A percentile compares a stretch with the other conserved stretches of the same genome.
Conservation (phyloP, 2,113 vertebrate genomes). For the Telmatochromis sp. region DNA sequence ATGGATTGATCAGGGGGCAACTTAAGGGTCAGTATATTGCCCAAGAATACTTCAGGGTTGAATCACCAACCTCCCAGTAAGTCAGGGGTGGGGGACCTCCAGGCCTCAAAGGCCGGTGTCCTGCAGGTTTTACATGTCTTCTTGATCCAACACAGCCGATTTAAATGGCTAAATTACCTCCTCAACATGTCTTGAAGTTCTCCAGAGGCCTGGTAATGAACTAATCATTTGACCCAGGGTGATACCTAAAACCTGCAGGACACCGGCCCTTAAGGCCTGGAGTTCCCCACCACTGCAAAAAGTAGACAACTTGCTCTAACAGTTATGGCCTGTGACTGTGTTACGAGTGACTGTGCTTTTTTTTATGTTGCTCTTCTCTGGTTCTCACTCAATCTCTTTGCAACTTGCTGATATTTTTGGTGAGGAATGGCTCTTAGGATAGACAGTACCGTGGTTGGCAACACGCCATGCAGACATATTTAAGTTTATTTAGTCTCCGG, state of each 20-base stretch:
- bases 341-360: neutral
- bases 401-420: neutral
- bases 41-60: neutral
- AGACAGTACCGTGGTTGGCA: neutral
- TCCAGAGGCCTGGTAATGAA: neutral
- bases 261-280: neutral
- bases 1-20: neutral
- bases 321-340: neutral
- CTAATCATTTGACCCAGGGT: neutral
- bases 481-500: conserved; percentile 24
- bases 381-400: neutral
- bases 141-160: neutral
- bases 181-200: neutral
- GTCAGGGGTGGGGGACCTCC: neutral
- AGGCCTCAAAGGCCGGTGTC: neutral
- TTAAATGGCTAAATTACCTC: neutral
- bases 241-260: neutral
- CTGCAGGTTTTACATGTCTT: neutral
- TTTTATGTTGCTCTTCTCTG: neutral
- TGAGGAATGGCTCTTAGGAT: neutral
- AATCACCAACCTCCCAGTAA: neutral
- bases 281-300: neutral
- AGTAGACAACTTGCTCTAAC: neutral
- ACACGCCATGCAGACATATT: neutral
- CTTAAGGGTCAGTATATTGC: neutral